Conservation (phyloP, 1,140 invertebrate species). For the Drosophila burlai region DNA sequence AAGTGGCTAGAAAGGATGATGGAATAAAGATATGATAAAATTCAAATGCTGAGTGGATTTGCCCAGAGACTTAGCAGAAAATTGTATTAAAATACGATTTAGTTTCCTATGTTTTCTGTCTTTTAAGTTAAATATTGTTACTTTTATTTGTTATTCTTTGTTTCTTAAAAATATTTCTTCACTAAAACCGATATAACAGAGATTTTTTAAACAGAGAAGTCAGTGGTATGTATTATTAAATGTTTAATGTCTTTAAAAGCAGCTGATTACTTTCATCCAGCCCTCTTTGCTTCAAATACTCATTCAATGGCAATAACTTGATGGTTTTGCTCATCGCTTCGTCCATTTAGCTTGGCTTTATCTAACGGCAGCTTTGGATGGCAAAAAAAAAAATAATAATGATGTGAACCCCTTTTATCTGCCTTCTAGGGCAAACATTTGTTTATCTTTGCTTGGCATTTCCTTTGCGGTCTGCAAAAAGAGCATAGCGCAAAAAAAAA, state of each 20-base stretch:
- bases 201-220: too few relatives aligned
- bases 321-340: slow-evolving; percentile 21
- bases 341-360: slow-evolving; percentile 28
- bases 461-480: slow-evolving; percentile 66
- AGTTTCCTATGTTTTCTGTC: too few relatives aligned
- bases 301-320: slow-evolving; percentile 11
- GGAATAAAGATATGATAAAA: too few relatives aligned
- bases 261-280: background rate
- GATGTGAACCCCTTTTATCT: slow-evolving; percentile 50
- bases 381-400: slow-evolving; percentile 24
- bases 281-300: slow-evolving; percentile 1
- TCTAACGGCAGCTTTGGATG: slow-evolving; percentile 26
- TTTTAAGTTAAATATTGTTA: too few relatives aligned
- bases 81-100: too few relatives aligned
- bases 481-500: slow-evolving; percentile 12
- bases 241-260: background rate
- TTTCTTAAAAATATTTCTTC: too few relatives aligned
- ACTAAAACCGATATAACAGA: too few relatives aligned
- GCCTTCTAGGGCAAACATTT: slow-evolving; percentile 50
- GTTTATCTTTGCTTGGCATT: slow-evolving; percentile 63
- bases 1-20: too few relatives aligned
- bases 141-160: too few relatives aligned
- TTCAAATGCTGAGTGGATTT: too few relatives aligned
- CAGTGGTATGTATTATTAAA: background rate
- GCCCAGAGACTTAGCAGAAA: too few relatives aligned